Evolutionary conservation across 2,113 vertebrate genomes (phyloP).

Genomic region (Pardalotus punctatus): DNA sequence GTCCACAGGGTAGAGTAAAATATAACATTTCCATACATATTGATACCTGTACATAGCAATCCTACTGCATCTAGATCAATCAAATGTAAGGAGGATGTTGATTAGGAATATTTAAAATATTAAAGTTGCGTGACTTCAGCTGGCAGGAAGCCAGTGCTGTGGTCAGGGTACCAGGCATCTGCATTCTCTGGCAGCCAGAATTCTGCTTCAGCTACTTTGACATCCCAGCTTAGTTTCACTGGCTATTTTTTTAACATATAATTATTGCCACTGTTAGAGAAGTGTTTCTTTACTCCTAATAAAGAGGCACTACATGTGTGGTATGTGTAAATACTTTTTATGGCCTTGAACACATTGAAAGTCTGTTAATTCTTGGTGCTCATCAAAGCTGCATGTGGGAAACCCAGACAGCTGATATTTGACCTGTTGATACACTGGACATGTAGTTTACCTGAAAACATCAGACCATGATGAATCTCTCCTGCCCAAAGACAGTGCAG

Average conservation of each 20-base stretch:
- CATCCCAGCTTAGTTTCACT: background rate
- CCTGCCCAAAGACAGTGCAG: background rate
- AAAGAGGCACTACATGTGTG: background rate
- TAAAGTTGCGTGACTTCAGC: background rate
- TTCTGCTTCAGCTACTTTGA: background rate
- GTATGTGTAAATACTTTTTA: background rate
- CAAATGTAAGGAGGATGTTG: background rate
- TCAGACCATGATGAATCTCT: background rate
- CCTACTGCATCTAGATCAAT: background rate
- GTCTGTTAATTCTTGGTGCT: background rate
- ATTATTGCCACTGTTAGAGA: background rate
- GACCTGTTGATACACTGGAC: background rate
- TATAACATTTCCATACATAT: background rate
- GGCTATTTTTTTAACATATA: background rate
- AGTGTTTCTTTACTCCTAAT: background rate
- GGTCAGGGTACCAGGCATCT: fast-evolving
- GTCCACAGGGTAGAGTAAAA: background rate
- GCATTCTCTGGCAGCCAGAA: background rate
- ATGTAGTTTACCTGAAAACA: background rate
- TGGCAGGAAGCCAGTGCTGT: background rate
- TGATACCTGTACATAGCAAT: background rate
- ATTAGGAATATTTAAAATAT: background rate
- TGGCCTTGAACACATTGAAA: background rate
- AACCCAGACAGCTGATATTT: background rate
- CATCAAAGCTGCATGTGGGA: background rate